Evolutionary conservation across 2,888 invertebrate genomes (phyloP).

Genomic region (Apotomis betuletana): DNA sequence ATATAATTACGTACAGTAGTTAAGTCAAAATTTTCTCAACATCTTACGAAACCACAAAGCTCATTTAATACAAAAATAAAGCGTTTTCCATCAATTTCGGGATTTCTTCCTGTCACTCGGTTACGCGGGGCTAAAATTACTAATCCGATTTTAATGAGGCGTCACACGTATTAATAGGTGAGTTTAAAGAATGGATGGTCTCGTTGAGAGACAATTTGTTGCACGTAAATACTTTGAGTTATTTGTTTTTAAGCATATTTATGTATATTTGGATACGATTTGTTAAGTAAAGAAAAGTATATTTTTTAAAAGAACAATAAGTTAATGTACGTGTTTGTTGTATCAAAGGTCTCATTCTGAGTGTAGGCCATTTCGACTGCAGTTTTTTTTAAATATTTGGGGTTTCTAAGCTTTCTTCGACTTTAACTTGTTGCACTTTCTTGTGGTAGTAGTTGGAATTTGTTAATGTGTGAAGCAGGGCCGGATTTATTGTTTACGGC

Average conservation of each 20-base stretch:
- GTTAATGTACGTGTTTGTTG: too few species aligned
- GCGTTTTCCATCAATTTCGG: conserved; percentile 35
- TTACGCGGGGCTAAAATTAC: conserved; percentile 34
- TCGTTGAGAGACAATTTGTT: conserved; percentile 33
- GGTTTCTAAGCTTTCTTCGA: too few species aligned
- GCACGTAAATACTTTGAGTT: conserved; percentile 27
- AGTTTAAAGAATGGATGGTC: conserved; percentile 31
- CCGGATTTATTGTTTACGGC: too few species aligned
- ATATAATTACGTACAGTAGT: not conserved
- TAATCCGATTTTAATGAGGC: conserved; percentile 42
- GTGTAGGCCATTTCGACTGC: too few species aligned
- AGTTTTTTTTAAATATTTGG: too few species aligned
- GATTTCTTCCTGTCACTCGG: conserved; percentile 33
- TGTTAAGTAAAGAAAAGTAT: not conserved
- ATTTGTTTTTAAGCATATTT: conserved; percentile 9
- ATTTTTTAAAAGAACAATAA: not conserved
- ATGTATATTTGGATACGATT: too few species aligned
- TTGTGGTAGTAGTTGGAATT: too few species aligned
- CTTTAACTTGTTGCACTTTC: too few species aligned
- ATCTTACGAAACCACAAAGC: conserved; percentile 25
- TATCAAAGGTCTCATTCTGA: too few species aligned
- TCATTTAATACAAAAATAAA: conserved; percentile 29
- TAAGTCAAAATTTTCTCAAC: conserved; percentile 10
- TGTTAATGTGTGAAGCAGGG: too few species aligned
- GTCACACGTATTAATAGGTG: conserved; percentile 38